Conservation (phyloP, 2,888 invertebrate genomes). For the Nomada hirtipes region DNA sequence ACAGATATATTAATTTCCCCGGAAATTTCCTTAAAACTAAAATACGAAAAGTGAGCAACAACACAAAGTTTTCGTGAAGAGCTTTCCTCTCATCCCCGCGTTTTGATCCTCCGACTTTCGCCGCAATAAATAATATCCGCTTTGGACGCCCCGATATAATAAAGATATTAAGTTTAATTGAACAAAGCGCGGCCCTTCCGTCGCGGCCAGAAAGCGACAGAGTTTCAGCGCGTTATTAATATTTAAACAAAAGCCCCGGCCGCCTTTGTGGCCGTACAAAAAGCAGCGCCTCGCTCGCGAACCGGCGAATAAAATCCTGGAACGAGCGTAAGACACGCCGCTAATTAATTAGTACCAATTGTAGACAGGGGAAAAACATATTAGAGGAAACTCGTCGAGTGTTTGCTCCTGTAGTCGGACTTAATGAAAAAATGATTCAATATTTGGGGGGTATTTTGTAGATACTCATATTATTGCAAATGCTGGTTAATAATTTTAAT, state of each 20-base stretch:
- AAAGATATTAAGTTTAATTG: constrained; percentile 78
- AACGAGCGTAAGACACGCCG: constrained; percentile 37
- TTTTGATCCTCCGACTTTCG: neutral
- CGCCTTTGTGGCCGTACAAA: constrained; percentile 67
- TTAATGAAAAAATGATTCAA: neutral
- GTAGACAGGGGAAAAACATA: neutral
- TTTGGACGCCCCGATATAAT: constrained; percentile 66
- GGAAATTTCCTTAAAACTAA: neutral
- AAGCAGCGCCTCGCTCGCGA: constrained; percentile 33
- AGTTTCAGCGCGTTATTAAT: constrained; percentile 77
- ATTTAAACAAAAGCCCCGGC: constrained; percentile 77
- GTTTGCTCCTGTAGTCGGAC: neutral
- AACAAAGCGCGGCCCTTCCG: constrained; percentile 70
- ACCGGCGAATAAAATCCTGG: constrained; percentile 50
- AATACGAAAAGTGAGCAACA: neutral
- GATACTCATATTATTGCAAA: no score
- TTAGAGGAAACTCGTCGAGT: neutral
- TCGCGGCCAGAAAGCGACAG: constrained; percentile 60
- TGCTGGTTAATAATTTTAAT: no score
- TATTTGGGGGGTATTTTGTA: neutral
- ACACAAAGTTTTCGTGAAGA: neutral
- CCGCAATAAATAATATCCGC: constrained; percentile 69
- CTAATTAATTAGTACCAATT: constrained; percentile 57
- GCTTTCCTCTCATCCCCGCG: neutral
- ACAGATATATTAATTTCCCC: neutral